Conservation (phyloP, 2,888 invertebrate genomes). For the Lycia hirtaria region DNA sequence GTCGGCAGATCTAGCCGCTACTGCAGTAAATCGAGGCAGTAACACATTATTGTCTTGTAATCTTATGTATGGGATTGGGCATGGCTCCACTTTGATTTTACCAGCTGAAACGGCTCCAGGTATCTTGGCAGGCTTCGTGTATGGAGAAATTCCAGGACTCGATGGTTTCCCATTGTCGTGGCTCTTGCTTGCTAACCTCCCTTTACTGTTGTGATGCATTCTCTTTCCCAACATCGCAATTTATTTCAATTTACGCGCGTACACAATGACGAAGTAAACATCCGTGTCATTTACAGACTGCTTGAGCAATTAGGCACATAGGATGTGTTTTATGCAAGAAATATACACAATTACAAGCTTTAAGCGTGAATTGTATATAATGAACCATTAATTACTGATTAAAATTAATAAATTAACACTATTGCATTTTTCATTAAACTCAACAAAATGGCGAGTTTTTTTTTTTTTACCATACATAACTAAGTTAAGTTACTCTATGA, state of each 20-base stretch:
- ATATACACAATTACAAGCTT: not conserved
- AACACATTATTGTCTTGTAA: constrained; percentile 88
- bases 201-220: constrained; percentile 82
- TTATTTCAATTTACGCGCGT: constrained; percentile 72
- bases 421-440: constrained; percentile 13
- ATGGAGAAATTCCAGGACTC: constrained; percentile 79
- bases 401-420: not conserved
- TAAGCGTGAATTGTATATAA: constrained; percentile 1
- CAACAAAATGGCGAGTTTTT: constrained; percentile 62
- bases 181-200: constrained; percentile 79
- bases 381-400: constrained; percentile 31
- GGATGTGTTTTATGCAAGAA: not conserved
- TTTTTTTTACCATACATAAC: too few species aligned
- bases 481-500: too few species aligned
- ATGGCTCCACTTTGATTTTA: constrained; percentile 75
- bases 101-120: constrained; percentile 72
- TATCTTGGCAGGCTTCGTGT: constrained; percentile 78
- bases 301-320: not conserved
- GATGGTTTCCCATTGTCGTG: constrained; percentile 81
- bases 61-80: constrained; percentile 88
- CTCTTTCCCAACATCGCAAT: constrained; percentile 78
- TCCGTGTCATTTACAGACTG: not conserved
- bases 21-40: constrained; percentile 88
- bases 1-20: constrained; percentile 88
- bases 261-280: constrained; percentile 51